These are phyloP conservation scores for Tupiocoris notatus DNA, from an alignment of 2,888 invertebrate species.

Conservation along the genomic window DNA sequence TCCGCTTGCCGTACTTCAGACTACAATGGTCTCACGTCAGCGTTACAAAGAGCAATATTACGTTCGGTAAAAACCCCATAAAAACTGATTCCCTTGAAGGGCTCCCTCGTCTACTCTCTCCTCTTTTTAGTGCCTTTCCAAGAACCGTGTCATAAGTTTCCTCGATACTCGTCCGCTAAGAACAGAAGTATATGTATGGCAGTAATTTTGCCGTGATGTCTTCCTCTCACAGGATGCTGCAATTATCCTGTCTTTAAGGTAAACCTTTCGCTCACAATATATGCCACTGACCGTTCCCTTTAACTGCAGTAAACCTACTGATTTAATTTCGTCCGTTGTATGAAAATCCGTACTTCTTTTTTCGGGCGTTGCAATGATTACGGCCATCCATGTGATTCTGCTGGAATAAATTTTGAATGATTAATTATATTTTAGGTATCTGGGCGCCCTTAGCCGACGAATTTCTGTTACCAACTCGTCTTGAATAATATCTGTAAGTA, in stretches of 20 bases:
- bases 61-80: slow-evolving; percentile 8
- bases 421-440: too few species aligned
- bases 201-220: neutral
- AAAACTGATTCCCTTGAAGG: slow-evolving; percentile 10
- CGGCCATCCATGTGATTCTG: too few species aligned
- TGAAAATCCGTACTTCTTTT: too few species aligned
- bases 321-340: too few species aligned
- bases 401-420: too few species aligned
- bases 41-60: slow-evolving; percentile 30
- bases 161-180: neutral
- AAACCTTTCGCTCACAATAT: too few species aligned
- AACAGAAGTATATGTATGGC: neutral
- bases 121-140: neutral
- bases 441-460: too few species aligned
- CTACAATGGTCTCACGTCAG: slow-evolving; percentile 14
- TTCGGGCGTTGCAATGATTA: too few species aligned
- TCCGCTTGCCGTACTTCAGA: neutral
- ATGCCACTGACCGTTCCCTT: too few species aligned
- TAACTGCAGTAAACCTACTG: too few species aligned
- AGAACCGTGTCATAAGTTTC: neutral
- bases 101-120: neutral
- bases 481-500: too few species aligned
- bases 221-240: neutral
- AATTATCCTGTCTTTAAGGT: neutral
- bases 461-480: too few species aligned